Base-by-base conservation (phyloP, 2,797 vertebrate genomes). In the Phalloptychus januarius region DNA sequence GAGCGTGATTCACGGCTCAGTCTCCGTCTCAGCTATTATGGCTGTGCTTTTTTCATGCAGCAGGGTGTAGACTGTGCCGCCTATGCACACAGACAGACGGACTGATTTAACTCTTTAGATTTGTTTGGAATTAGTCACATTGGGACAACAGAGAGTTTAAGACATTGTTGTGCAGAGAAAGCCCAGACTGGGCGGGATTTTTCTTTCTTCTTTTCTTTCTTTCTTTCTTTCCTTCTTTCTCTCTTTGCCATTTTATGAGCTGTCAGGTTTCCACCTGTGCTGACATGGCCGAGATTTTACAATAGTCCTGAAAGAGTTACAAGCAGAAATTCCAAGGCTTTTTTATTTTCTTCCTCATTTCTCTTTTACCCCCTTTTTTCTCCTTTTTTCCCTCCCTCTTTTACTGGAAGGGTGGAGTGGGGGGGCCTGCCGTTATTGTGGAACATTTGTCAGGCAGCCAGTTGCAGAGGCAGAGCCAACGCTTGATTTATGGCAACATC, bases 401-500 rank as follows among this genome's bases (percentile, higher is more conserved):
- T 94, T 93, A 91, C 89, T 88, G 88, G 90, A 93, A 93, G 89
- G 88, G 86, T 92, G 89, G 92, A 89, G 91, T 89, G 89, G 89
- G 91, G 91, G 91, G 73, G 38, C 25, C 83, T 75, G 85, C 83
- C 11, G 31, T 96, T 96, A 96, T 95, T 96, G 94, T 94, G 94
- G 95, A 94, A 90, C 91, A 86, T 96, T 95, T 97, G 95, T 96
- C 96, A 96, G 88, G 87, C 87, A 93, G 96, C 95, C 96, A 97
- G 95, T 95, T 90, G 91, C 90, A 92, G 84, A 95, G 95, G 95
- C 95, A 94, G 94, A 82, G 82, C 93, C 86, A 79, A 42, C 87
- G 84, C 87, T 4, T 96, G 96, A 97, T 97, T 97, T 97, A 97
- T 93, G 93, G 93, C 85, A 95, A 95, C 94, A 96, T 96, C 94